Conservation (phyloP, 2,797 vertebrate species). For the Notolepis coatsorum region DNA sequence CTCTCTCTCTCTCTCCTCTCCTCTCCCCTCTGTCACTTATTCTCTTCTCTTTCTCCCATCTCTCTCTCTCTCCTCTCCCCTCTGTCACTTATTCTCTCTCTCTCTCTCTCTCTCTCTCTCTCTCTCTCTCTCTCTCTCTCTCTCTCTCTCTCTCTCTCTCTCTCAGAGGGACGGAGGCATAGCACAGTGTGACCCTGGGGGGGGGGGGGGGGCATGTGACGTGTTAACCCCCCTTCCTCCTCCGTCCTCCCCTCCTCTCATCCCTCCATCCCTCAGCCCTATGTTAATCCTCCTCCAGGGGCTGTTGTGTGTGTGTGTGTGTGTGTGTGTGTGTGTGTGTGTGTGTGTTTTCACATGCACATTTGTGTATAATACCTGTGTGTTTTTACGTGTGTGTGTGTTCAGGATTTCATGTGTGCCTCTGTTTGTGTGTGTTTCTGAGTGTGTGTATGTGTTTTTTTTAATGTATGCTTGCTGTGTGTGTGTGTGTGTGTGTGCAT, state of each 20-base stretch:
- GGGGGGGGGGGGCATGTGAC: constrained; percentile 67
- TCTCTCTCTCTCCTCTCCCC: too few relatives aligned
- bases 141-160: constrained; percentile 4
- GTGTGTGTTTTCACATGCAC: too few relatives aligned
- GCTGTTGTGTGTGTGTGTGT: constrained; percentile 23
- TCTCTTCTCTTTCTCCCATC: too few relatives aligned
- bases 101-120: constrained; percentile 11
- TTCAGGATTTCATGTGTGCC: too few relatives aligned
- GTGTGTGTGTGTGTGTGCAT: too few relatives aligned
- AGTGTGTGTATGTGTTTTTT: too few relatives aligned
- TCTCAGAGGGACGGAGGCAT: constrained; percentile 62
- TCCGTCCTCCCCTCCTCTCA: constrained; percentile 27
- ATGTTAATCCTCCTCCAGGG: constrained; percentile 74
- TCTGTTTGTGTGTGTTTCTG: too few relatives aligned
- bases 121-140: constrained; percentile 38
- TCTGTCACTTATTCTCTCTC: constrained; percentile 11
- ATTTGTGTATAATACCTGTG: too few relatives aligned
- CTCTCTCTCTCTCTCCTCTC: constrained; percentile 42
- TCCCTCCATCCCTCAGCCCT: constrained; percentile 44
- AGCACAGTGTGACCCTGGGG: constrained; percentile 73
- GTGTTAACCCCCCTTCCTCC: constrained; percentile 30
- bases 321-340: constrained; percentile 8
- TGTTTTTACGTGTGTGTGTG: too few relatives aligned
- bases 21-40: neutral
- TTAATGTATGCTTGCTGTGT: too few relatives aligned